Percentiles rank a stretch among this genome's conserved stretches.
phyloP scores from a whole-genome alignment of 2,888 invertebrate species.

The Trachelus troglodyta region DNA sequence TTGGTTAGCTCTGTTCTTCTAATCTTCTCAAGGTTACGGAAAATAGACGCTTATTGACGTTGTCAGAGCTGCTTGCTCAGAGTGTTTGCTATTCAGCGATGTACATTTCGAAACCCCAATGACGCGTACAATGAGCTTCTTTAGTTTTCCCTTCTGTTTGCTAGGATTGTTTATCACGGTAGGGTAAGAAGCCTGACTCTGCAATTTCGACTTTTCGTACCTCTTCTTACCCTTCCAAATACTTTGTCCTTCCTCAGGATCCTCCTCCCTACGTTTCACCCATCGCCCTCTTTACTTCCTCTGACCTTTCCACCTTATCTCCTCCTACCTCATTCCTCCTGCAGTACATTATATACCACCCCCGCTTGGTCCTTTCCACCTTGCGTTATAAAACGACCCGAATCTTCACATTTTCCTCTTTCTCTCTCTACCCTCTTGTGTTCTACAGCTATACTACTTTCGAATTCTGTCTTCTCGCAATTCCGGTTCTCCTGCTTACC shows the following conservation, averaged over 20 bases:
- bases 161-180: conserved; percentile 32
- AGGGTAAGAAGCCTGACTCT: conserved; percentile 17
- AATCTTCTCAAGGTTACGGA: not conserved
- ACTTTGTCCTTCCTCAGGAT: not conserved
- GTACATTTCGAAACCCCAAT: not conserved
- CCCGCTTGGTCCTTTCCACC: not conserved
- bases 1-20: not conserved
- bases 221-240: not conserved
- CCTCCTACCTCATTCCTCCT: conserved; percentile 15
- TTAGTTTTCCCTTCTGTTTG: conserved; percentile 27
- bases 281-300: not conserved
- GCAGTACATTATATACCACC: not conserved
- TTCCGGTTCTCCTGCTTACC: not conserved
- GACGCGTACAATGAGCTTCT: not conserved
- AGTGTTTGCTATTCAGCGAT: not conserved
- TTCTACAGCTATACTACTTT: not conserved
- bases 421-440: not conserved
- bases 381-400: not conserved
- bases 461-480: not conserved
- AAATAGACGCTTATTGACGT: not conserved
- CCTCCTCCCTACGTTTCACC: not conserved
- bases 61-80: not conserved
- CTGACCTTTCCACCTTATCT: conserved; percentile 3
- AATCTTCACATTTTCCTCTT: conserved; percentile 23
- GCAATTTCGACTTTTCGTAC: conserved; percentile 17